phyloP scores from a whole-genome alignment of 1,140 invertebrate genomes.

The Brevipalpus yothersi region DNA sequence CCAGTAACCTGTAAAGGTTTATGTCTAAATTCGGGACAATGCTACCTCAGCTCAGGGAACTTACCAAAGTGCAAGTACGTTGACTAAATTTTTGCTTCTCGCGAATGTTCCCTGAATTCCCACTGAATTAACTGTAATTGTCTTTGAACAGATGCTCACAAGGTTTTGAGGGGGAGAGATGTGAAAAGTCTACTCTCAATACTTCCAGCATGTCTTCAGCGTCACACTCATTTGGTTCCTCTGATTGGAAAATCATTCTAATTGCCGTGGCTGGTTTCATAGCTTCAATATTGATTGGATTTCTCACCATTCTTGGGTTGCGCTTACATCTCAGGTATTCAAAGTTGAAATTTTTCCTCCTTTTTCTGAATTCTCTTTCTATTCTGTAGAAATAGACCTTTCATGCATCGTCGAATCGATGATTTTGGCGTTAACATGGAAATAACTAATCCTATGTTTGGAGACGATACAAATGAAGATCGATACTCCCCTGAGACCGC shows the following conservation, averaged over 20 bases:
- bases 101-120: background rate
- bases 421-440: too few species aligned
- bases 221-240: background rate
- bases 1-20: slow-evolving; percentile 25
- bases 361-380: background rate
- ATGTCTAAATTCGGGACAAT: slow-evolving; percentile 32
- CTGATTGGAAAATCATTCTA: background rate
- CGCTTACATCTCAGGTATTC: background rate
- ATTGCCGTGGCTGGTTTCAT: slow-evolving; percentile 2
- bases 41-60: slow-evolving; percentile 15
- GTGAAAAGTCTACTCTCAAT: slow-evolving; percentile 13
- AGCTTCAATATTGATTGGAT: background rate
- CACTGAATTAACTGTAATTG: background rate
- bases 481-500: slow-evolving; percentile 25
- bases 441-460: slow-evolving; percentile 17
- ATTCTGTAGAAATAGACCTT: slow-evolving; percentile 29
- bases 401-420: too few species aligned
- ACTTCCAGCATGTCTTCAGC: background rate
- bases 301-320: background rate
- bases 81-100: slow-evolving; percentile 8
- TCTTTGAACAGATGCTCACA: slow-evolving; percentile 17
- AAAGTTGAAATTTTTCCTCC: background rate
- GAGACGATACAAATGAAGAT: slow-evolving; percentile 34
- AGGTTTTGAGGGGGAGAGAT: slow-evolving; percentile 18
- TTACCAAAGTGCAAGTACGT: slow-evolving; percentile 22